Evolutionary conservation across 2,113 vertebrate genomes (phyloP), one percentile per base, ranked within the genome.

Genomic region (Rhombomys opimus): DNA sequence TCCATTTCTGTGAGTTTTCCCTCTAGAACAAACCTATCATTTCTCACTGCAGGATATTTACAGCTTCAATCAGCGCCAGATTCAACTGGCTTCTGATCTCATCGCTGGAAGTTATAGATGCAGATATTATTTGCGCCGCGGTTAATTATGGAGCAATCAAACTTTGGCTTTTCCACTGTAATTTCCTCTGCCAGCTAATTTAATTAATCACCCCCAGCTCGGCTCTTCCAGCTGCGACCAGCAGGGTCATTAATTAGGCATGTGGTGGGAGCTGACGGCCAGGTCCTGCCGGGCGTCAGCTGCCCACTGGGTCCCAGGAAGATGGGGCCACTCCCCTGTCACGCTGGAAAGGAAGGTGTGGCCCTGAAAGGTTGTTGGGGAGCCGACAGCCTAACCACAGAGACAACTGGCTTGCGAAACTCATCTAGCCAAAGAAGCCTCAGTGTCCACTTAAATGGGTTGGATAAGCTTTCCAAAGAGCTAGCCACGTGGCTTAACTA

Each of bases 141-240:
- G 98, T 99, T 99, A 99, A 99, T 99, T 99, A 99, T 98, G 98
- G 98, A 99, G 98, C 99, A 99, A 99, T 99, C 99, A 99, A 99
- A 99, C 99, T 98, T 98, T 99, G 99, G 99, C 99, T 99, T 99
- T 99, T 99, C 98, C 98, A 98, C 98, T 98, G 98, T 99, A 98
- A 99, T 99, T 99, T 99, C 99, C 99, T 99, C 98, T 99, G 98
- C 98, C 98, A 99, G 99, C 99, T 99, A 99, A 99, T 99, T 99
- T 99, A 99, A 99, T 99, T 99, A 99, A 99, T 99, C 99, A 99
- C 99, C 99, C 98, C 98, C 98, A 98, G 99, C 99, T 98, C 98
- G 98, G 98, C 98, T 98, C 98, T 98, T 98, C 99, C 98, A 99
- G 99, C 99, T 99, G 99, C 97, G 98, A 99, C 99, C 98, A 97